Evolutionary conservation across 2,113 vertebrate genomes (phyloP).

Genomic region (Mungos mungo): DNA sequence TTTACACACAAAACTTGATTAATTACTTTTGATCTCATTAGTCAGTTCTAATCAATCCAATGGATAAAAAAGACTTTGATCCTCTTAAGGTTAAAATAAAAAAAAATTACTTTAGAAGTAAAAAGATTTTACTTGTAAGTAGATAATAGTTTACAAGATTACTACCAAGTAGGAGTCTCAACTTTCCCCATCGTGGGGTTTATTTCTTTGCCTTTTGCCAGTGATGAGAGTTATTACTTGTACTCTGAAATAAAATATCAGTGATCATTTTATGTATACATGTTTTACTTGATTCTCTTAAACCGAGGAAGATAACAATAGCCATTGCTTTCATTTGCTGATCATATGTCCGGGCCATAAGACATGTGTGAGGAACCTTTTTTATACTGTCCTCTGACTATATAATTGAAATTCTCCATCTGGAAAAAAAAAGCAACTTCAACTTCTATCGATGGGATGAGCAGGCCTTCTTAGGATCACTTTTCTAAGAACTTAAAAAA

Average conservation of each 20-base stretch:
- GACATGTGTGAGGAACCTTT: background rate
- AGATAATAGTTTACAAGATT: background rate
- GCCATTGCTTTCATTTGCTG: background rate
- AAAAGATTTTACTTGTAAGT: background rate
- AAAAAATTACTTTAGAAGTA: background rate
- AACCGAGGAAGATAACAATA: background rate
- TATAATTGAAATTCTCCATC: background rate
- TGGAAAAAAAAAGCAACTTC: background rate
- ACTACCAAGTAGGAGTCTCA: background rate
- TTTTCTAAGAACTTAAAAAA: background rate
- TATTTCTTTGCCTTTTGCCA: background rate
- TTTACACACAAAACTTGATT: background rate
- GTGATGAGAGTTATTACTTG: background rate
- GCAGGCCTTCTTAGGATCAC: background rate
- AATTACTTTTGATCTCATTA: background rate
- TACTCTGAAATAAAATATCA: background rate
- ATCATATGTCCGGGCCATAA: background rate
- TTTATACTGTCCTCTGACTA: background rate
- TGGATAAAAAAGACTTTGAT: background rate
- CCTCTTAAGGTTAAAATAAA: background rate
- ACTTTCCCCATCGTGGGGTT: background rate
- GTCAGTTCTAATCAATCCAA: background rate
- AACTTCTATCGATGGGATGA: background rate
- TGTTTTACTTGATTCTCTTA: background rate
- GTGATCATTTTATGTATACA: background rate